Conservation (phyloP, 1,140 invertebrate species). For the Temnothorax curvispinosus region DNA sequence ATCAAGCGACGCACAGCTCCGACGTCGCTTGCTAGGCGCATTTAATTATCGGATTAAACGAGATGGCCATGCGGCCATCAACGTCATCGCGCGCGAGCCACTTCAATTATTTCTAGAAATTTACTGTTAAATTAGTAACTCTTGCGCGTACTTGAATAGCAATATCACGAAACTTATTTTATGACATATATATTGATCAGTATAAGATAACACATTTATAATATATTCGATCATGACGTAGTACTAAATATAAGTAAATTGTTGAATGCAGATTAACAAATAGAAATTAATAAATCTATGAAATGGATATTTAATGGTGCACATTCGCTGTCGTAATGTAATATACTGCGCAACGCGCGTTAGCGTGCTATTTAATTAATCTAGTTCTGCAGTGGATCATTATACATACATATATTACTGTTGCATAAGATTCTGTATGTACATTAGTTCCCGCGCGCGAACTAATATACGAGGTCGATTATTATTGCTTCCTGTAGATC, state of each 20-base stretch:
- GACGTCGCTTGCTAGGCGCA: background rate
- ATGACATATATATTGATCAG: background rate
- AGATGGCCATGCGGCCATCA: background rate
- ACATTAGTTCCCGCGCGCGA: background rate
- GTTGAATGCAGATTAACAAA: background rate
- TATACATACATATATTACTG: background rate
- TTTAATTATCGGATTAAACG: conserved; percentile 65
- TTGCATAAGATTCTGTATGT: background rate
- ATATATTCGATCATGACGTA: background rate
- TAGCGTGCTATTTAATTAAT: conserved; percentile 30
- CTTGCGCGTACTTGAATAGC: background rate
- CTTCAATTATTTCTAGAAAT: conserved; percentile 26
- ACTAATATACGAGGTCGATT: conserved; percentile 22
- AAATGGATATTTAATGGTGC: conserved; percentile 13
- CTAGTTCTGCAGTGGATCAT: conserved; percentile 18
- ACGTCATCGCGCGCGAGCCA: background rate
- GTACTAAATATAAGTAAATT: background rate
- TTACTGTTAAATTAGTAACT: background rate
- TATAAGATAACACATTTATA: background rate
- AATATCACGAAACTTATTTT: background rate
- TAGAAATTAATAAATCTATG: conserved; percentile 10
- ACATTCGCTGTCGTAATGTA: background rate
- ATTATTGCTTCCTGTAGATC: conserved; percentile 45
- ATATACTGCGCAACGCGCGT: background rate
- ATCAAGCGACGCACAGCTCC: conserved; percentile 34